Percentiles rank a stretch among this genome's conserved stretches.
Conservation (phyloP, 2,888 invertebrate genomes). For the Drosophila tanythrix region DNA sequence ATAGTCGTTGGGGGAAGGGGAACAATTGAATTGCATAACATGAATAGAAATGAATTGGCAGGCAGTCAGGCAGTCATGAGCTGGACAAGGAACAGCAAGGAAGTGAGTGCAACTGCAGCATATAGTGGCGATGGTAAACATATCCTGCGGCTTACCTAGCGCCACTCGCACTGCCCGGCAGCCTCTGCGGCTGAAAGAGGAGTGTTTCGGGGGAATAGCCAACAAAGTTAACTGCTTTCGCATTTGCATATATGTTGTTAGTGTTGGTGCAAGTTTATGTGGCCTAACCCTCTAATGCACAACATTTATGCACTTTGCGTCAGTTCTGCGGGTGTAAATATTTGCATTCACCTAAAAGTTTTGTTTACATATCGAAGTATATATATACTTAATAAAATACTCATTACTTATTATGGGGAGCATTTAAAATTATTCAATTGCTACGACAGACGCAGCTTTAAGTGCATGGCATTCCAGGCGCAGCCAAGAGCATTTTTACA, state of each 20-base stretch:
- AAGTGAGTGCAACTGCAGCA: constrained; percentile 21
- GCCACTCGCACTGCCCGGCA: constrained; percentile 22
- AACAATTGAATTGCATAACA: constrained; percentile 83
- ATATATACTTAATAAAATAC: constrained; percentile 21
- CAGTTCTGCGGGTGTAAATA: constrained; percentile 24
- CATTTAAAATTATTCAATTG: constrained; percentile 31
- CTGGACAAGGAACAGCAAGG: constrained; percentile 8
- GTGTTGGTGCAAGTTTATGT: constrained; percentile 43
- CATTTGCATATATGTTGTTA: constrained; percentile 48
- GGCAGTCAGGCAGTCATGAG: constrained; percentile 23
- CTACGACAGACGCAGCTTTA: constrained; percentile 24
- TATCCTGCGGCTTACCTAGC: constrained; percentile 65
- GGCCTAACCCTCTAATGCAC: constrained; percentile 62
- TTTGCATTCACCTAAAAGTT: constrained; percentile 39
- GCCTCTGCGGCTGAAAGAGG: neutral
- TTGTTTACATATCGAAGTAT: neutral
- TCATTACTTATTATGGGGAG: constrained; percentile 16
- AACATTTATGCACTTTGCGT: constrained; percentile 67
- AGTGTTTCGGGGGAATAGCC: constrained; percentile 10
- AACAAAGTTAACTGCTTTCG: constrained; percentile 53
- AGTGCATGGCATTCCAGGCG: constrained; percentile 34
- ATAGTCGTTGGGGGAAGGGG: constrained; percentile 9
- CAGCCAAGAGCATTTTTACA: constrained; percentile 71
- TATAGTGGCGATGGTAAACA: constrained; percentile 54
- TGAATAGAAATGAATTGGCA: constrained; percentile 82